phyloP scores from a whole-genome alignment of 2,797 vertebrate genomes.

The Hydrolagus colliei region DNA sequence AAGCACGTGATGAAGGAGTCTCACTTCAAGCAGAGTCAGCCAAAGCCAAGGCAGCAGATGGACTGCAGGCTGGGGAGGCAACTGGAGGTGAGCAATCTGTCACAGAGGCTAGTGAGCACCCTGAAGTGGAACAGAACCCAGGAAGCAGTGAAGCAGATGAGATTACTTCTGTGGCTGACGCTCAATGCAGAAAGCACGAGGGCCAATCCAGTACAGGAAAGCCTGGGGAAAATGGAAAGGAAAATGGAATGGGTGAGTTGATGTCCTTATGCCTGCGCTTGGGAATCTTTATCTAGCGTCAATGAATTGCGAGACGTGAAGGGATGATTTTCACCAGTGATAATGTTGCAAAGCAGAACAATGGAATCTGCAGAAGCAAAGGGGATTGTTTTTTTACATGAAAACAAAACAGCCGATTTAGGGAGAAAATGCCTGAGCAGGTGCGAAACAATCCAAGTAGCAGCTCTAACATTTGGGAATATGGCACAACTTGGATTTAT shows the following conservation, averaged over 20 bases:
- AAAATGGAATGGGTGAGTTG: slow-evolving; percentile 48
- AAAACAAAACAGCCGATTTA: no score
- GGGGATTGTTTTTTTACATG: no score
- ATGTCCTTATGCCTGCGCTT: slow-evolving; percentile 33
- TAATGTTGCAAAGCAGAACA: no score
- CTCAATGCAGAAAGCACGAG: slow-evolving; percentile 54
- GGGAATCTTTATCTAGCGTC: background rate
- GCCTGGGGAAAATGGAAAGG: slow-evolving; percentile 41
- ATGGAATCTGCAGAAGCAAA: no score
- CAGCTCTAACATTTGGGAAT: no score
- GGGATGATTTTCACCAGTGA: no score
- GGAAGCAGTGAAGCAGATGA: slow-evolving; percentile 33
- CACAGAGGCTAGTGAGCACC: slow-evolving; percentile 33
- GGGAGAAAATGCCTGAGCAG: no score
- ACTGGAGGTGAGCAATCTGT: slow-evolving; percentile 32
- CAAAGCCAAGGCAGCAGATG: slow-evolving; percentile 33
- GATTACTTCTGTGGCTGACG: slow-evolving; percentile 47
- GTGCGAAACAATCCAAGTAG: no score
- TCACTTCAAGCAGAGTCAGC: slow-evolving; percentile 37
- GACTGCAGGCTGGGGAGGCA: slow-evolving; percentile 29
- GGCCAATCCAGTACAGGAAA: slow-evolving; percentile 43
- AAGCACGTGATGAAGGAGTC: slow-evolving; percentile 38
- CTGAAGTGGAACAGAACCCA: slow-evolving; percentile 38
- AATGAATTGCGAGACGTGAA: background rate
- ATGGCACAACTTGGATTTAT: no score